A percentile compares a stretch with the other conserved stretches of the same genome.
Evolutionary conservation across 2,888 invertebrate species (phyloP).

Genomic region (Cistogaster globosa): DNA sequence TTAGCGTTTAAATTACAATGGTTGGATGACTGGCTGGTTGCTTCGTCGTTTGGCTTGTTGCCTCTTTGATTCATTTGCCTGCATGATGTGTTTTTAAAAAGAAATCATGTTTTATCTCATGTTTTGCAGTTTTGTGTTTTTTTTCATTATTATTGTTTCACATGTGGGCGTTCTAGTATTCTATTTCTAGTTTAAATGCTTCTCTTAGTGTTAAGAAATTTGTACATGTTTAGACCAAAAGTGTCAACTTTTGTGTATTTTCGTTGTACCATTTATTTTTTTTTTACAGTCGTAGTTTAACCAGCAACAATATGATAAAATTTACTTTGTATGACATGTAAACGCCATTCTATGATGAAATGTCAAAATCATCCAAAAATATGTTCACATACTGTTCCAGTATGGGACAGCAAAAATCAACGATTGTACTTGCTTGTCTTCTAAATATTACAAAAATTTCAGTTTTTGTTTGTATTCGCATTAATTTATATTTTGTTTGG

Average conservation of each 20-base stretch:
- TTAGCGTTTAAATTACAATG: conserved; percentile 70
- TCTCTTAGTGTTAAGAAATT: conserved; percentile 70
- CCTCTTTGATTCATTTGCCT: conserved; percentile 65
- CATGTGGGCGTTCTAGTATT: conserved; percentile 68
- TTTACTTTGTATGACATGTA: conserved; percentile 78
- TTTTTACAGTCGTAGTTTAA: conserved; percentile 32
- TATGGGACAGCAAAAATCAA: conserved; percentile 7
- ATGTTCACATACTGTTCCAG: conserved; percentile 22
- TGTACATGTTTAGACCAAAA: conserved; percentile 68
- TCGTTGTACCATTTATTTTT: conserved; percentile 19
- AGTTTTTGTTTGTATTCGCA: conserved; percentile 32
- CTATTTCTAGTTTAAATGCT: conserved; percentile 66
- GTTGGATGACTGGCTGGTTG: conserved; percentile 13
- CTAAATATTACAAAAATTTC: conserved; percentile 42
- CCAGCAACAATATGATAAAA: conserved; percentile 49
- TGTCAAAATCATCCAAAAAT: conserved; percentile 75
- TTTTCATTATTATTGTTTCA: conserved; percentile 36
- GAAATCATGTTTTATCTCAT: conserved; percentile 70
- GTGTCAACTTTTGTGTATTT: conserved; percentile 67
- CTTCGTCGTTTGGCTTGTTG: conserved; percentile 32
- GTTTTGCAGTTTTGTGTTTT: conserved; percentile 30
- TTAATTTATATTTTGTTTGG: conserved; percentile 52
- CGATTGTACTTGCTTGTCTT: conserved; percentile 3
- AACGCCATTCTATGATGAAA: conserved; percentile 81
- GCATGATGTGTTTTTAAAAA: conserved; percentile 56